Base-by-base conservation (phyloP, 2,113 vertebrate genomes). In the Gopherus evgoodei region DNA sequence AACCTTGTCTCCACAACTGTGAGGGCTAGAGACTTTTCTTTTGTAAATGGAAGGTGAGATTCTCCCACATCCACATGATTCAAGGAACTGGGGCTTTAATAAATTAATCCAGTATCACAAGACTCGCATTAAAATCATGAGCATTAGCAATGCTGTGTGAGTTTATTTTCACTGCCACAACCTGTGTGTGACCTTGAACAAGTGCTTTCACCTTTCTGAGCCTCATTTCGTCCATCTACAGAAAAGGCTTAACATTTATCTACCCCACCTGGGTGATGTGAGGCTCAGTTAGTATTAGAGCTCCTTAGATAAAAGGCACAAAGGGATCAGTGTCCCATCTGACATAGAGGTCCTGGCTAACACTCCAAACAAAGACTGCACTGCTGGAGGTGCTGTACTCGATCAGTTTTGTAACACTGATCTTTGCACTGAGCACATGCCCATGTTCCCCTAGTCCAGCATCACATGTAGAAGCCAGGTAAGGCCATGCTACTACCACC, bases 401-500 rank as follows among this genome's bases (percentile, higher is more conserved):
- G 2, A 75, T 22, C 17, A 10, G n/a, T 24, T 24, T 75, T 10
- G 3, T 72, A 54, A 65, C 31, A 38, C 65, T 27, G 54, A 1
- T 76, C 52, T 78, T 52, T 1, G 0, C 35, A 35, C 6, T 16
- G 9, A 19, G 16, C 44, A 35, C 25, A 78, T 27, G 24, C 25
- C 10, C 10, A 27, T 59, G 49, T 47, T 24, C 6, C 10, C 62
- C 49, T 86, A 76, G 62, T 84, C 81, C 52, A 38, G 81, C 85
- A 65, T 31, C 1, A 0, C 0, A 2, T 4, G 9, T 2, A 27
- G 54, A 54, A 86, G 42, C 7, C 2, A 2, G 25, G 29, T 16
- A 50, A 11, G 19, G 13, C 59, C 44, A n/a, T 21, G 31, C 82
- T 72, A 16, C 42, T 81, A 25, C 49, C 79, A 3, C 24, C 6